Evolutionary conservation across 2,797 vertebrate genomes (phyloP).

Genomic region (Enteromius paludinosus): DNA sequence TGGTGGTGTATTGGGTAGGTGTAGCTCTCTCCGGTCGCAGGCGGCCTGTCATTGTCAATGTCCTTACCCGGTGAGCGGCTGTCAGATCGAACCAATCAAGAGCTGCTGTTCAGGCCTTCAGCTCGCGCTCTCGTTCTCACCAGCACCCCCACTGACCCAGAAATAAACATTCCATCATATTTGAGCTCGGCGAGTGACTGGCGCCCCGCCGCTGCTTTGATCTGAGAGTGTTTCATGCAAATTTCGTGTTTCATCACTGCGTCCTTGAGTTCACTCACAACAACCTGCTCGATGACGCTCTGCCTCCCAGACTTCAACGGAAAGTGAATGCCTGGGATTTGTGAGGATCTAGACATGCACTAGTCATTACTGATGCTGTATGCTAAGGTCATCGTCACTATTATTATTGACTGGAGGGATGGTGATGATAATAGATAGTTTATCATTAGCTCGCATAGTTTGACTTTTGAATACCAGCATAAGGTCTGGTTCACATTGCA

Average conservation of each 20-base stretch:
- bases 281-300: neutral
- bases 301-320: neutral
- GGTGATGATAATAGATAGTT: neutral
- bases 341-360: too few relatives aligned
- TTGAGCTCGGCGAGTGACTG: conserved; percentile 35
- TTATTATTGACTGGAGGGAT: neutral
- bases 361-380: neutral
- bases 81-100: conserved; percentile 77
- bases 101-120: neutral
- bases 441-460: neutral
- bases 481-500: neutral
- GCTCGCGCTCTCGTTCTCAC: neutral
- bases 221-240: conserved; percentile 53
- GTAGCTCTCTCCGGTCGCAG: conserved; percentile 56
- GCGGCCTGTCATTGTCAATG: conserved; percentile 67
- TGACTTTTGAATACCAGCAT: neutral
- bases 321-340: too few relatives aligned
- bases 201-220: conserved; percentile 50
- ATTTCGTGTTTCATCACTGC: conserved; percentile 43
- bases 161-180: conserved; percentile 28
- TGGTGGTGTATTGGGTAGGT: conserved; percentile 10
- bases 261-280: conserved; percentile 47
- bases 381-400: neutral
- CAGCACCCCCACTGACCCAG: conserved; percentile 31
- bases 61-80: conserved; percentile 70